Conservation (phyloP, 2,797 vertebrate genomes). For the Halcyon badia region DNA sequence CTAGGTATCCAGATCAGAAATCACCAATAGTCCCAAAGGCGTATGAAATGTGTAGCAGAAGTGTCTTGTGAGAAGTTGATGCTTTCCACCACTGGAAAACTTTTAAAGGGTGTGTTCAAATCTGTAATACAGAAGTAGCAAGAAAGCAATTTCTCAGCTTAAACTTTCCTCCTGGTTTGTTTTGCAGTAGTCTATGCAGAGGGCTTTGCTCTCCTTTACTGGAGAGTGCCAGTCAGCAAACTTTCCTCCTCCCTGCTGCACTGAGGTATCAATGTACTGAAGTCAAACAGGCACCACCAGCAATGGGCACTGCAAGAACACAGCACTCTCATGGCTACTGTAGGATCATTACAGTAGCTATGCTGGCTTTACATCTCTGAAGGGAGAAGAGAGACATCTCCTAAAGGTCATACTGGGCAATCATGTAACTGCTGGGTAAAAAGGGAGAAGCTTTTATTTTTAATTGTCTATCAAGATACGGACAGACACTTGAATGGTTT, state of each 20-base stretch:
- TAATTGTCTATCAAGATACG: neutral
- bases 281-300: neutral
- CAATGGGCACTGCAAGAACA: neutral
- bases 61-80: neutral
- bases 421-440: neutral
- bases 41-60: neutral
- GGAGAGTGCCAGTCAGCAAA: neutral
- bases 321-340: neutral
- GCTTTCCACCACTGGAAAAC: neutral
- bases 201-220: neutral
- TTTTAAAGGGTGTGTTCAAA: neutral
- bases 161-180: neutral
- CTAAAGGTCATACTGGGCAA: neutral
- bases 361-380: neutral
- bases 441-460: neutral
- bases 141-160: constrained; percentile 26
- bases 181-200: neutral
- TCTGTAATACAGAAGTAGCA: constrained; percentile 37
- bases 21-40: neutral
- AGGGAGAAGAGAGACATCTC: neutral
- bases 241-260: neutral
- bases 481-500: neutral
- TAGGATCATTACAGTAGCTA: neutral
- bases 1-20: neutral
- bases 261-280: neutral